A percentile compares a stretch with the other conserved stretches of the same genome.
These are phyloP conservation scores for Gila robusta DNA, from an alignment of 2,797 vertebrate genomes.

Conservation along the genomic window DNA sequence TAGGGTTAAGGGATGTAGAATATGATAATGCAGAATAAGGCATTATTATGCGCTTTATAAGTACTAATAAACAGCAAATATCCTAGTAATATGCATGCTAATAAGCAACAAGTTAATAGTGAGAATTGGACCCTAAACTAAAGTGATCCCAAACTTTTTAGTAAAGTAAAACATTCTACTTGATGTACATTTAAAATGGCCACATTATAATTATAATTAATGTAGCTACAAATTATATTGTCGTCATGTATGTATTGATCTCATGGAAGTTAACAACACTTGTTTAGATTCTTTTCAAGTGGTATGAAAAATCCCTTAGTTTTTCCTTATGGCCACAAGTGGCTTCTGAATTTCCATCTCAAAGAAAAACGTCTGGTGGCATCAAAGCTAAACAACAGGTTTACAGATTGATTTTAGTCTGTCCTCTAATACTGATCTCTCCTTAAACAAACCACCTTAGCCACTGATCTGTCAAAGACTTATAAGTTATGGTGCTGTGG, in stretches of 20 bases:
- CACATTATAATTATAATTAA: background rate
- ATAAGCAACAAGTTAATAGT: no score
- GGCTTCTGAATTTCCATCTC: conserved; percentile 5
- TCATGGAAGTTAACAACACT: conserved; percentile 15
- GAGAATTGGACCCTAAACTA: no score
- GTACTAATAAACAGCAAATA: no score
- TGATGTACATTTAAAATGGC: conserved; percentile 3
- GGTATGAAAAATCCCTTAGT: conserved; percentile 23
- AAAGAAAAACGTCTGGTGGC: conserved; percentile 17
- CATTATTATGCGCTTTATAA: no score
- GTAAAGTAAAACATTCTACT: background rate
- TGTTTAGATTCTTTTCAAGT: conserved; percentile 45
- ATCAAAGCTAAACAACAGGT: conserved; percentile 47
- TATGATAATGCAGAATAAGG: no score
- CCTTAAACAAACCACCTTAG: conserved; percentile 43
- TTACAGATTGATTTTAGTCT: conserved; percentile 29
- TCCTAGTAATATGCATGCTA: no score
- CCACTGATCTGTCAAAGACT: conserved; percentile 9
- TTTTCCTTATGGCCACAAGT: conserved; percentile 17
- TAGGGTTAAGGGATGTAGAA: no score
- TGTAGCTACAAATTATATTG: conserved; percentile 33
- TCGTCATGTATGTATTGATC: conserved; percentile 7
- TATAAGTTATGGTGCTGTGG: conserved; percentile 43
- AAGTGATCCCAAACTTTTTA: background rate
- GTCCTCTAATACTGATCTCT: conserved; percentile 39